Percentiles rank a stretch among this genome's conserved stretches.
phyloP scores from a whole-genome alignment of 2,113 vertebrate genomes.

The Axis porcinus region DNA sequence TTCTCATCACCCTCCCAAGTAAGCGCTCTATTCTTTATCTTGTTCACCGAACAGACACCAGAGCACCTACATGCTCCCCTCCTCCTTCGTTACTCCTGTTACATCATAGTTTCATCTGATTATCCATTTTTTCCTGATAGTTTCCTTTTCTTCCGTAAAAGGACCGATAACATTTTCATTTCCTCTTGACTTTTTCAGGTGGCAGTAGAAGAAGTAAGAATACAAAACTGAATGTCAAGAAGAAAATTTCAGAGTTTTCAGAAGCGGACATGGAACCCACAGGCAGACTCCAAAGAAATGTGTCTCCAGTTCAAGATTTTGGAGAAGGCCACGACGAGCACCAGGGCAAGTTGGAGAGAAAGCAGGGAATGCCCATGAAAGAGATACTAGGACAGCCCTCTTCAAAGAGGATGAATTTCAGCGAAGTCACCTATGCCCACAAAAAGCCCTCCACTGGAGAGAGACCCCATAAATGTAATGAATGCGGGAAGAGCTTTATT shows the following conservation, averaged over 20 bases:
- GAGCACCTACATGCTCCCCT: background rate
- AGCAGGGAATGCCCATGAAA: constrained; percentile 46
- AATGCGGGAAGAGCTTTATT: constrained; percentile 76
- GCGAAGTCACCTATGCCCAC: constrained; percentile 15
- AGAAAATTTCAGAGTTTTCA: constrained; percentile 61
- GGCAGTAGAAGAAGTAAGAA: constrained; percentile 68
- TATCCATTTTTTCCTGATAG: background rate
- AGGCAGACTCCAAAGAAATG: constrained; percentile 37
- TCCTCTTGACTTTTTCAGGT: constrained; percentile 51
- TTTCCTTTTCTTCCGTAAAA: background rate
- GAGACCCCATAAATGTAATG: constrained; percentile 70
- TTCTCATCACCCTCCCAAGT: background rate
- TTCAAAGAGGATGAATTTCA: constrained; percentile 46
- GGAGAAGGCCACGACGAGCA: constrained; percentile 9
- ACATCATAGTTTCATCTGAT: background rate
- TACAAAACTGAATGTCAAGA: constrained; percentile 54
- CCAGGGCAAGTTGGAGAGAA: constrained; percentile 20
- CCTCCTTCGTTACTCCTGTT: background rate
- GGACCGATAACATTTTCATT: background rate
- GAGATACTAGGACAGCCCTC: constrained; percentile 40
- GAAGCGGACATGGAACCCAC: constrained; percentile 44
- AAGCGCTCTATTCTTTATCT: background rate
- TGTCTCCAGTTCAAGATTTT: constrained; percentile 39
- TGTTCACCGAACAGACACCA: background rate
- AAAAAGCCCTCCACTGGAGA: constrained; percentile 72